A percentile compares a stretch with the other conserved stretches of the same genome.
These are phyloP conservation scores for Hirundichthys speculiger DNA, from an alignment of 2,113 vertebrate genomes.

Conservation along the genomic window DNA sequence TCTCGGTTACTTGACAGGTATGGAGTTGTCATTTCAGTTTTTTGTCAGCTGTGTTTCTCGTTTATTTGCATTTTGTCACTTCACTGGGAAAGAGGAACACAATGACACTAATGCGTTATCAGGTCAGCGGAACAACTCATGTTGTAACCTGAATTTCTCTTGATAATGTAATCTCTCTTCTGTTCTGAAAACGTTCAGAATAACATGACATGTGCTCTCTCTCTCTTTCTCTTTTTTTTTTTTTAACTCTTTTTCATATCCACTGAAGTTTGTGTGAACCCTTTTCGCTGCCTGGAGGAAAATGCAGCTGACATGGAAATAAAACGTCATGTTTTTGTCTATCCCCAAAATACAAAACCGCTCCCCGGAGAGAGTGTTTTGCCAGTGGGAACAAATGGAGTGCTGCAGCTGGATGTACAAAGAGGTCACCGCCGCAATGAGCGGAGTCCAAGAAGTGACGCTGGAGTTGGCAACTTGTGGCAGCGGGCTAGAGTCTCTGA, in stretches of 20 bases:
- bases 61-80: too few relatives aligned
- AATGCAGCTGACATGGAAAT: slow-evolving; percentile 20
- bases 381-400: slow-evolving; percentile 29
- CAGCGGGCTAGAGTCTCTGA: slow-evolving; percentile 13
- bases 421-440: slow-evolving; percentile 39
- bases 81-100: slow-evolving; percentile 17
- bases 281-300: slow-evolving; percentile 21
- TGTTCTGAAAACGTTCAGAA: too few relatives aligned
- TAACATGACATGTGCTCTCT: too few relatives aligned
- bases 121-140: not conserved
- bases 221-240: too few relatives aligned
- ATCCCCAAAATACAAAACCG: not conserved
- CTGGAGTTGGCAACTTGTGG: slow-evolving; percentile 41
- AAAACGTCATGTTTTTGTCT: not conserved
- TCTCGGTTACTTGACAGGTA: too few relatives aligned
- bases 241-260: too few relatives aligned
- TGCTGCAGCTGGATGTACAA: slow-evolving; percentile 56
- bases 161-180: too few relatives aligned
- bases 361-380: slow-evolving; percentile 21
- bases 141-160: not conserved
- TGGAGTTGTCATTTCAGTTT: too few relatives aligned
- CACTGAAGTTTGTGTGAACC: too few relatives aligned
- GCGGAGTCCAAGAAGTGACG: slow-evolving; percentile 29
- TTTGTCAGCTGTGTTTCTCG: too few relatives aligned
- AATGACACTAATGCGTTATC: slow-evolving; percentile 5